These are phyloP conservation scores for Bradynema listronoti DNA, from an alignment of 1,140 invertebrate species.

Conservation along the genomic window DNA sequence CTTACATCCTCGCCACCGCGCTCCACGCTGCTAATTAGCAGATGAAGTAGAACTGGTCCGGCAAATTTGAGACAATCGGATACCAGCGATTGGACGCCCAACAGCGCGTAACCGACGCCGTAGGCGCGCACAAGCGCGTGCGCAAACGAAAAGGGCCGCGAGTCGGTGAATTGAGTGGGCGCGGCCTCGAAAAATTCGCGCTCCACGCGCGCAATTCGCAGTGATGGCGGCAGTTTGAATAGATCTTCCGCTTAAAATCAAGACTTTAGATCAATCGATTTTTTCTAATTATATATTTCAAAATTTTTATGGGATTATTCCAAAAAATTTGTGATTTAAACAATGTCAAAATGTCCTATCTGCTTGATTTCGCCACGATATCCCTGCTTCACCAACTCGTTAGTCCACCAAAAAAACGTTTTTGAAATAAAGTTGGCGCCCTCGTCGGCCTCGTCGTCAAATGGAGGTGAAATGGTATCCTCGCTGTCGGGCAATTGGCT, in stretches of 20 bases:
- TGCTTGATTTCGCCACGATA: conserved; percentile 38
- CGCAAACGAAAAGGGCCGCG: conserved; percentile 64
- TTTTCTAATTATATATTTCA: background rate
- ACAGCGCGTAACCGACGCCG: conserved; percentile 76
- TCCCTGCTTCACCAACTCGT: conserved; percentile 47
- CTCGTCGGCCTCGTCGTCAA: conserved; percentile 31
- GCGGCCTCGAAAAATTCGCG: conserved; percentile 41
- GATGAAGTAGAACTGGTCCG: conserved; percentile 78
- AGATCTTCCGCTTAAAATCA: conserved; percentile 46
- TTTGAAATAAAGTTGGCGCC: conserved; percentile 35
- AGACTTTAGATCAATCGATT: background rate
- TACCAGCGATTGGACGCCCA: conserved; percentile 78
- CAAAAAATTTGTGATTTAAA: background rate
- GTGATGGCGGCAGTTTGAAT: conserved; percentile 44
- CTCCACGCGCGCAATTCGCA: conserved; percentile 39
- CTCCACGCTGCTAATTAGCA: conserved; percentile 73
- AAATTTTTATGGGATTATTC: conserved; percentile 14
- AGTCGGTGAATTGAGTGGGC: conserved; percentile 37
- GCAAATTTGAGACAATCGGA: conserved; percentile 76
- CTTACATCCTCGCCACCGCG: too few species aligned
- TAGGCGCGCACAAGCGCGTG: conserved; percentile 73
- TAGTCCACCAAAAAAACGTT: conserved; percentile 56
- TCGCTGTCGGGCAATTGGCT: conserved; percentile 17
- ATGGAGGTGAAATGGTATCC: conserved; percentile 19
- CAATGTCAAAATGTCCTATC: conserved; percentile 18